phyloP scores from a whole-genome alignment of 2,888 invertebrate genomes.

The Gibbula magus region DNA sequence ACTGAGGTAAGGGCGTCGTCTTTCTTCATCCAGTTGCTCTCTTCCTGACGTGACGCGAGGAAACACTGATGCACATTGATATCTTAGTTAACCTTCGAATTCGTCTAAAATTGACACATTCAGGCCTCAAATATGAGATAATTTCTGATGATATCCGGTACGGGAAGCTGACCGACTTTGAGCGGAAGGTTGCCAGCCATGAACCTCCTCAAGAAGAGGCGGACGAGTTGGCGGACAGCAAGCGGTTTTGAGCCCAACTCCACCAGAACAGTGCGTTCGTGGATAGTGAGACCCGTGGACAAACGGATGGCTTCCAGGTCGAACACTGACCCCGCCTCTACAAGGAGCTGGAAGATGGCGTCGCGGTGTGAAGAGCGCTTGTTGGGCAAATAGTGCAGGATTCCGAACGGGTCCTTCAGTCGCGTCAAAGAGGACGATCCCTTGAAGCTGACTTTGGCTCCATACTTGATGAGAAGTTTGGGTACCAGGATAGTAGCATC shows the following conservation, averaged over 20 bases:
- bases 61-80: too few species aligned
- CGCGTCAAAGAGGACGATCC: conserved; percentile 68
- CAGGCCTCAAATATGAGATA: conserved; percentile 52
- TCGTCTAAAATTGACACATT: not conserved
- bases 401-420: conserved; percentile 84
- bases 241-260: conserved; percentile 69
- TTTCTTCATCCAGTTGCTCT: too few species aligned
- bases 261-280: conserved; percentile 82
- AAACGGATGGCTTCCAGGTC: conserved; percentile 87
- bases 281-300: conserved; percentile 81
- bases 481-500: conserved; percentile 83
- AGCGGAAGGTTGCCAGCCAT: conserved; percentile 43
- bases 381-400: conserved; percentile 86
- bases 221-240: conserved; percentile 54
- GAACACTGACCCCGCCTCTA: conserved; percentile 86
- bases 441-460: conserved; percentile 78
- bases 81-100: too few species aligned
- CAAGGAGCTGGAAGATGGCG: conserved; percentile 80
- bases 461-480: conserved; percentile 83
- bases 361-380: conserved; percentile 75
- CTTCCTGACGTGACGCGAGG: too few species aligned
- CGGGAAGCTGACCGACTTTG: conserved; percentile 51
- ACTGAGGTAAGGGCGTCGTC: too few species aligned
- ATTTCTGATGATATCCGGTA: conserved; percentile 58
- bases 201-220: conserved; percentile 44